These are phyloP conservation scores for Channa striata DNA, from an alignment of 2,797 vertebrate genomes.

Conservation along the genomic window DNA sequence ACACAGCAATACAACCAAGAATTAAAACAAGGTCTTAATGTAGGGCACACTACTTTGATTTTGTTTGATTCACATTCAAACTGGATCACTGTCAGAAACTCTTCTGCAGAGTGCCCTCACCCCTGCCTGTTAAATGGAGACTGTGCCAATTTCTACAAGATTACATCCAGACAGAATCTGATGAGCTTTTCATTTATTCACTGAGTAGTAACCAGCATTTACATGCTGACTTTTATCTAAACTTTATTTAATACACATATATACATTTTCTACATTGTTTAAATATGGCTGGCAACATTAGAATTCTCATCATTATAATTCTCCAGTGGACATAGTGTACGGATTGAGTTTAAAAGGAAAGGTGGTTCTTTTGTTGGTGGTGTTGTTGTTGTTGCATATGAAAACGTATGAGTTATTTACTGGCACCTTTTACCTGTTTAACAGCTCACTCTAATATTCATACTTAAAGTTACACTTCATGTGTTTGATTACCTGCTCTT, in stretches of 20 bases:
- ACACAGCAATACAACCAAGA: too few species aligned
- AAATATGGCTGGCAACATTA: too few species aligned
- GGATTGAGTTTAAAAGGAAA: background rate
- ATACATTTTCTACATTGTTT: too few species aligned
- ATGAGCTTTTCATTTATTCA: too few species aligned
- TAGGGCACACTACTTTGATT: too few species aligned
- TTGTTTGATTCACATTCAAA: conserved; percentile 2
- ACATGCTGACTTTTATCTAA: conserved; percentile 1
- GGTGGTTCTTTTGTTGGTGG: background rate
- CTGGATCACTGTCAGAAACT: background rate
- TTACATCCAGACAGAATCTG: too few species aligned
- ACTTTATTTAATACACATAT: too few species aligned
- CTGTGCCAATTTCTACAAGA: too few species aligned
- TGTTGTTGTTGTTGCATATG: background rate
- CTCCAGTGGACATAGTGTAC: background rate
- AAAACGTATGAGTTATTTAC: background rate
- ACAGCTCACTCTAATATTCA: background rate
- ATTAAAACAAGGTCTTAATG: too few species aligned
- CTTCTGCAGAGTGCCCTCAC: too few species aligned
- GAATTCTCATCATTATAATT: too few species aligned
- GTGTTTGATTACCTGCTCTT: conserved; percentile 30
- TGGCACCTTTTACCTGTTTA: background rate
- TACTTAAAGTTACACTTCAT: conserved; percentile 27
- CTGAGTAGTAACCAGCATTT: background rate
- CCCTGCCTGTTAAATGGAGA: too few species aligned